Conservation (phyloP, 2,888 invertebrate genomes). For the Nineta flava region DNA sequence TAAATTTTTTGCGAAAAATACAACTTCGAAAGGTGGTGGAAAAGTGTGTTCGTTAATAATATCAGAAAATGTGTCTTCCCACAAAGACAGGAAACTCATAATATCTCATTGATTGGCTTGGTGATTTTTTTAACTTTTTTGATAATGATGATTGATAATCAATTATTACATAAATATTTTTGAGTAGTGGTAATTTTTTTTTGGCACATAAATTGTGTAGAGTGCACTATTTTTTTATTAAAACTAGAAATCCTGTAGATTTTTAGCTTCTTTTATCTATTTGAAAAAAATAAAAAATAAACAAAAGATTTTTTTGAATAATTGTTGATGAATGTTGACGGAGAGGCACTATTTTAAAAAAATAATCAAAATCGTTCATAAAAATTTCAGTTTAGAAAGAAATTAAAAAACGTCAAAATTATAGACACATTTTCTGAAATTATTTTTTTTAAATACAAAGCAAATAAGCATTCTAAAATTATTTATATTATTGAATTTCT, state of each 20-base stretch:
- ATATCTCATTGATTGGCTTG: slow-evolving; percentile 16
- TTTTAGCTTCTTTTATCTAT: neutral
- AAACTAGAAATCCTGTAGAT: slow-evolving; percentile 1
- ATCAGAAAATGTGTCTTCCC: slow-evolving; percentile 76
- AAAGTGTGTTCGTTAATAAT: neutral
- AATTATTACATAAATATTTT: slow-evolving; percentile 3
- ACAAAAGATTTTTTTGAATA: slow-evolving; percentile 1
- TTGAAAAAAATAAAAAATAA: neutral
- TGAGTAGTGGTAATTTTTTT: slow-evolving; percentile 3
- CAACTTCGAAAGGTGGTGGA: neutral
- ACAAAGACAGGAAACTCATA: slow-evolving; percentile 36
- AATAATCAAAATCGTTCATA: neutral
- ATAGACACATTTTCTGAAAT: slow-evolving; percentile 59
- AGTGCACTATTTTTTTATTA: slow-evolving; percentile 4
- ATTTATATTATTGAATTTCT: slow-evolving; percentile 2
- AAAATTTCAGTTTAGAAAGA: neutral
- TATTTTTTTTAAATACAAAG: slow-evolving; percentile 8
- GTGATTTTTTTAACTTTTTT: slow-evolving; percentile 1
- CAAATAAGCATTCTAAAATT: no score
- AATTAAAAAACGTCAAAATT: slow-evolving; percentile 13
- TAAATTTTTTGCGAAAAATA: no score
- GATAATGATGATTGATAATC: neutral
- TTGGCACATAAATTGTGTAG: slow-evolving; percentile 5
- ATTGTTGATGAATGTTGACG: slow-evolving; percentile 6
- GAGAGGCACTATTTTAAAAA: slow-evolving; percentile 5